Evolutionary conservation across 2,888 invertebrate genomes (phyloP).

Genomic region (Sclerodermus sp.): DNA sequence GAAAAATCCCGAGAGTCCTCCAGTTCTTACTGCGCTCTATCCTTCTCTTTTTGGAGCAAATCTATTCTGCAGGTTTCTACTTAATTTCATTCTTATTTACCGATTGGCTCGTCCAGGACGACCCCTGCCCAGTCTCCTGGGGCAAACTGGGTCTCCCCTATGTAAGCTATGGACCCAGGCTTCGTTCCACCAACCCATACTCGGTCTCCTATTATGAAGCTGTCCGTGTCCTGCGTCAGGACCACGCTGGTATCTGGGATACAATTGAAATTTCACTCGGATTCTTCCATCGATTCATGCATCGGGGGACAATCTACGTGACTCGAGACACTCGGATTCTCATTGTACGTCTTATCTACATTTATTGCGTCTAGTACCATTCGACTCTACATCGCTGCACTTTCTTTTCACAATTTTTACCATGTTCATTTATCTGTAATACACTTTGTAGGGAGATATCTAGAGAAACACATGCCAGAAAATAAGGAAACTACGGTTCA

Average conservation of each 20-base stretch:
- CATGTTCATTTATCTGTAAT: too few species aligned
- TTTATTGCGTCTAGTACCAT: too few species aligned
- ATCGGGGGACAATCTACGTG: too few species aligned
- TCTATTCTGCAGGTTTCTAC: too few species aligned
- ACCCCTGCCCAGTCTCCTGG: slow-evolving; percentile 98
- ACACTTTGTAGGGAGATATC: neutral
- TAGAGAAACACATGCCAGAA: neutral
- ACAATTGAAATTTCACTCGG: slow-evolving; percentile 4
- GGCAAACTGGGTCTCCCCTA: slow-evolving; percentile 95
- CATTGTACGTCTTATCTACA: too few species aligned
- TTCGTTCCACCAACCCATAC: slow-evolving; percentile 94
- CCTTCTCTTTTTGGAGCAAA: too few species aligned
- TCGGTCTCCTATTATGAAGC: slow-evolving; percentile 92
- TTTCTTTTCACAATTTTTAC: too few species aligned
- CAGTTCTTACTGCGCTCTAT: too few species aligned
- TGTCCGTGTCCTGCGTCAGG: slow-evolving; percentile 87
- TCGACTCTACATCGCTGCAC: too few species aligned
- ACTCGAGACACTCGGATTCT: too few species aligned
- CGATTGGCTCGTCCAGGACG: slow-evolving; percentile 91
- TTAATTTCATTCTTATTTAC: too few species aligned
- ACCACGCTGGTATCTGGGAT: slow-evolving; percentile 78
- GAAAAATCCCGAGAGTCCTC: neutral
- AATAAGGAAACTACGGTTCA: neutral
- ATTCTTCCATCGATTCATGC: too few species aligned
- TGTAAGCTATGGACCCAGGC: slow-evolving; percentile 89